Base-by-base conservation (phyloP, 2,113 vertebrate species). In the Brachyistius frenatus region DNA sequence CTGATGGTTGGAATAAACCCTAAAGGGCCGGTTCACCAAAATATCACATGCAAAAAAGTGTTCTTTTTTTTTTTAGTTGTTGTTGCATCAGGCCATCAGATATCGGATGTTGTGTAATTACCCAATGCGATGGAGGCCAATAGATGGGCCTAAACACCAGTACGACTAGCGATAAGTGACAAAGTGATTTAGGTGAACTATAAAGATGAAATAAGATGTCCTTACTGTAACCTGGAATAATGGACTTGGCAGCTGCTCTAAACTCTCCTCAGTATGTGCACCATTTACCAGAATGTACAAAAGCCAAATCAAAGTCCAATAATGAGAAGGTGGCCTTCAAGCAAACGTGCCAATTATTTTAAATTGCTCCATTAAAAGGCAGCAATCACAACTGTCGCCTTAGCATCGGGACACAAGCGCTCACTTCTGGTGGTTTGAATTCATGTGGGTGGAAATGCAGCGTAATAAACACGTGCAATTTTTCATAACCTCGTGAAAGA, bases 231-330 rank as follows among this genome's bases (percentile, higher is more conserved):
- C 50, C 30, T 55, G n/a, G 55, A 66, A 64, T 77, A 84, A 85
- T 72, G 73, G 64, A 33, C 84, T 81, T 87, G 73, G 80, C 78
- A 67, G 71, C 61, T 8, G 35, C 68, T 89, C 69, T 37, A 56
- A 58, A 84, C 76, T 75, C 67, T 44, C 46, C 65, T 78, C 79
- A 57, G 50, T 81, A 54, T 68, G 64, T 53, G 61, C 47, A 58
- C 73, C 73, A 66, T 64, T 50, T 60, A 76, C 56, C 64, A 69
- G 60, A 83, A 84, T 71, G 56, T 88, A 63, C 52, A 70, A 86
- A 86, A 87, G 79, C 84, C 83, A 87, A 86, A 88, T 87, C 85
- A 88, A 87, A 87, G 61, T 66, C 70, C 79, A 76, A 84, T 87
- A 88, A 89, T 85, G 72, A 69, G 63, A 79, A 86, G 71, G 76